Evolutionary conservation across 2,888 invertebrate species (phyloP).

Genomic region (Trissoscelio sp.): DNA sequence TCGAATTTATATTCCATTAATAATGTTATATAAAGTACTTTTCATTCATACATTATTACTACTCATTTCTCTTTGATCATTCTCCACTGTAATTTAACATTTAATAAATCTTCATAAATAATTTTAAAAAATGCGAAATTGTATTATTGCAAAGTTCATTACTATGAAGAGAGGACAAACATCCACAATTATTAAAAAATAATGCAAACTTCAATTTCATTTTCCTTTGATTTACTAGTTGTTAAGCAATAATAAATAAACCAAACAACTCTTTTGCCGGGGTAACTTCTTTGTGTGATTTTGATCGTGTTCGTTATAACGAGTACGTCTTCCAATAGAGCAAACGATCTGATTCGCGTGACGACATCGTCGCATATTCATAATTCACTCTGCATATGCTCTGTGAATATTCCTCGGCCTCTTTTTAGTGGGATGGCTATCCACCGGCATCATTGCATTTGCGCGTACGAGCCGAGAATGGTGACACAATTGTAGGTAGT

Average conservation of each 20-base stretch:
- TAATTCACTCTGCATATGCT: constrained; percentile 45
- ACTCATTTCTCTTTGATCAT: no score
- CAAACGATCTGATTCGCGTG: constrained; percentile 29
- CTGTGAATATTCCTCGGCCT: constrained; percentile 38
- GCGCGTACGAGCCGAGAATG: constrained; percentile 48
- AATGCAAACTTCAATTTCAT: no score
- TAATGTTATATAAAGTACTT: no score
- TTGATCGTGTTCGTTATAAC: constrained; percentile 39
- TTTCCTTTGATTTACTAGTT: no score
- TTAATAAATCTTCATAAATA: no score
- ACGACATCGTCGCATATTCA: constrained; percentile 49
- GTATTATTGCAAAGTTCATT: no score
- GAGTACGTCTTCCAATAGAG: constrained; percentile 23
- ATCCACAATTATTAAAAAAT: no score
- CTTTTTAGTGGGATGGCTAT: constrained; percentile 36
- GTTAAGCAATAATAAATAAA: not conserved
- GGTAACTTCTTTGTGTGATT: not conserved
- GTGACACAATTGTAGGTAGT: constrained; percentile 50
- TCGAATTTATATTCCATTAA: no score
- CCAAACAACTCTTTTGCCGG: not conserved
- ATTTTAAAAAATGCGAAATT: no score
- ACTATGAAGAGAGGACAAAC: no score
- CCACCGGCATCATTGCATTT: constrained; percentile 45
- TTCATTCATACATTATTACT: no score
- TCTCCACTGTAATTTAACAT: no score